Percentiles rank a stretch among this genome's conserved stretches.
phyloP scores from a whole-genome alignment of 2,888 invertebrate genomes.

The Allygus modestus region DNA sequence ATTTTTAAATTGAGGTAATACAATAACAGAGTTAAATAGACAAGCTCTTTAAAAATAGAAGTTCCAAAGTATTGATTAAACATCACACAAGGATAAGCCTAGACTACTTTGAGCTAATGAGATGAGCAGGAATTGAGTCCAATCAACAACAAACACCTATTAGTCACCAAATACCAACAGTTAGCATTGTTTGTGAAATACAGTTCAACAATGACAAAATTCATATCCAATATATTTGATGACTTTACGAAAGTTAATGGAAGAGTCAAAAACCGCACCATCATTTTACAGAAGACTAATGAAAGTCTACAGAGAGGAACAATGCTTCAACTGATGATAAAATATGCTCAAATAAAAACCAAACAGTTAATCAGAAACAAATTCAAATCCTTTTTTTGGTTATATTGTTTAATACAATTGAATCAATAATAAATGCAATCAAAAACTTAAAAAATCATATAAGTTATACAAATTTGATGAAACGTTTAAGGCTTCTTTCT shows the following conservation, averaged over 20 bases:
- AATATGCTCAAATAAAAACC: too few relatives aligned
- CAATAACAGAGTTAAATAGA: too few relatives aligned
- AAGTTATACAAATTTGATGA: not conserved
- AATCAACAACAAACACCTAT: constrained; percentile 62
- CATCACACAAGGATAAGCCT: not conserved
- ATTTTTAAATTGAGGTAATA: too few relatives aligned
- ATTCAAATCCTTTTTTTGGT: not conserved
- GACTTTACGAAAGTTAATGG: not conserved
- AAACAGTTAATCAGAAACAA: not conserved
- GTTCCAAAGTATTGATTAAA: too few relatives aligned
- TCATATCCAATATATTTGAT: not conserved
- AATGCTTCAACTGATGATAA: not conserved
- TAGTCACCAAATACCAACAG: constrained; percentile 48
- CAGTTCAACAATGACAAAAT: constrained; percentile 4
- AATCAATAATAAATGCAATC: too few relatives aligned
- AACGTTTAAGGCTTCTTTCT: constrained; percentile 25
- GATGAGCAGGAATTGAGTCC: constrained; percentile 49
- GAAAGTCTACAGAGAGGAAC: not conserved
- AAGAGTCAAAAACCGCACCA: constrained; percentile 16
- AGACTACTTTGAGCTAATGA: constrained; percentile 9
- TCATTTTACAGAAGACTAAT: constrained; percentile 4
- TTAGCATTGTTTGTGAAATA: not conserved
- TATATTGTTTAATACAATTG: too few relatives aligned
- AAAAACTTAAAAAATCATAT: too few relatives aligned
- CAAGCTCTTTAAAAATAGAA: too few relatives aligned